phyloP scores from a whole-genome alignment of 2,113 vertebrate genomes.

The Callopanchax toddi region DNA sequence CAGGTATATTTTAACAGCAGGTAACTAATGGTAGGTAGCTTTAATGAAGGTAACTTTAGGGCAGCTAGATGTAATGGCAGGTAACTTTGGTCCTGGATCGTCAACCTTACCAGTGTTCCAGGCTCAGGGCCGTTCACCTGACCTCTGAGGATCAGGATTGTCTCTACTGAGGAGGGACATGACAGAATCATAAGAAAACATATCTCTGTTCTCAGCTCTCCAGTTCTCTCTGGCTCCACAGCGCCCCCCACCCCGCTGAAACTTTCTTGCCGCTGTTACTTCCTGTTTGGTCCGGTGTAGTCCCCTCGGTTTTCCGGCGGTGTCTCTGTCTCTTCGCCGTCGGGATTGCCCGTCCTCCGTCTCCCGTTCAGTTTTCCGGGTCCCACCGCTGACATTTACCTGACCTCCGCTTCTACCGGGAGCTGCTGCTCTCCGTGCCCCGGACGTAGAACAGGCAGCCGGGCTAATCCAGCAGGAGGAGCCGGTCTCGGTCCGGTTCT shows the following conservation, averaged over 20 bases:
- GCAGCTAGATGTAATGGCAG: too few species aligned
- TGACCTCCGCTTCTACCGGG: background rate
- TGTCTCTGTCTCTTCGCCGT: background rate
- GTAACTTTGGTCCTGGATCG: too few species aligned
- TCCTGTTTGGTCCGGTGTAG: conserved; percentile 56
- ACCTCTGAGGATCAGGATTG: too few species aligned
- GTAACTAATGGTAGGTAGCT: too few species aligned
- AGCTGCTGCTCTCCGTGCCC: background rate
- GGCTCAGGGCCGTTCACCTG: too few species aligned
- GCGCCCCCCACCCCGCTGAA: conserved; percentile 46
- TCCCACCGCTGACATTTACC: background rate
- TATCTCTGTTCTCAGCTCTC: too few species aligned
- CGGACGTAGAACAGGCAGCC: conserved; percentile 5
- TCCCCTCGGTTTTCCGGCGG: conserved; percentile 3
- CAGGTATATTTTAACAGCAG: too few species aligned
- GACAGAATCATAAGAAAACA: too few species aligned
- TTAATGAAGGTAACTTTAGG: too few species aligned
- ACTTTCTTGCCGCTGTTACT: conserved; percentile 47
- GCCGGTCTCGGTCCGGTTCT: conserved; percentile 37
- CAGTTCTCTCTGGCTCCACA: conserved; percentile 23
- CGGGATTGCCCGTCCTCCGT: background rate
- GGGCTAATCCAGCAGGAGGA: conserved; percentile 8
- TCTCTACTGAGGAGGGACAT: too few species aligned
- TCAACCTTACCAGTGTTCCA: too few species aligned
- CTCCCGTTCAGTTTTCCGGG: background rate